A percentile compares a stretch with the other conserved stretches of the same genome.
Evolutionary conservation across 92 coral and sea anemone genomes (phyloP).

Genomic region (Scolanthus callimorphus): DNA sequence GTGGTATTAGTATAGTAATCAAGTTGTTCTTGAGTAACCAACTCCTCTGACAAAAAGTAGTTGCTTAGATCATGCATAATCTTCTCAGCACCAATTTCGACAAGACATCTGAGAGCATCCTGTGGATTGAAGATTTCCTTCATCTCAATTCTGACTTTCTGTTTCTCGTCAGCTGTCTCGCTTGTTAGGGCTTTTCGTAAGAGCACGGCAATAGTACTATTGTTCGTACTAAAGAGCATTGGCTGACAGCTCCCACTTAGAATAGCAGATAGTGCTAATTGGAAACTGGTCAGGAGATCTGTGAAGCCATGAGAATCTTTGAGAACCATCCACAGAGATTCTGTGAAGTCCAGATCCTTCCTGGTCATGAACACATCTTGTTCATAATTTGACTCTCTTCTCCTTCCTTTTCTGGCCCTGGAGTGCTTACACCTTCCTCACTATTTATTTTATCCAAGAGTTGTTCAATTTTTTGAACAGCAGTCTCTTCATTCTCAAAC

Average conservation of each 20-base stretch:
- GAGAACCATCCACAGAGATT: constrained; percentile 81
- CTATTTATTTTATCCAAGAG: constrained; percentile 66
- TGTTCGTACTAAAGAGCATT: constrained; percentile 73
- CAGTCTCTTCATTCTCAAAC: constrained; percentile 27
- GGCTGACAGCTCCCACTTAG: constrained; percentile 78
- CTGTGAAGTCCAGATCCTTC: constrained; percentile 92
- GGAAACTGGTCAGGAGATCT: constrained; percentile 60
- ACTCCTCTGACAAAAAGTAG: constrained; percentile 78
- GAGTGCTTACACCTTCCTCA: constrained; percentile 47
- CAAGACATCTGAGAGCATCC: constrained; percentile 53
- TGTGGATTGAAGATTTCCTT: constrained; percentile 34
- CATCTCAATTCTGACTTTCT: constrained; percentile 40
- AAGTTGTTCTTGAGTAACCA: constrained; percentile 82
- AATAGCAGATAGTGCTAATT: constrained; percentile 50
- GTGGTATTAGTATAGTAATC: constrained; percentile 46
- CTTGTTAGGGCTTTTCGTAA: constrained; percentile 67
- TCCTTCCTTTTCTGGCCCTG: constrained; percentile 29
- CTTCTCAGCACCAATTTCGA: constrained; percentile 85
- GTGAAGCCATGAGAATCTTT: constrained; percentile 68
- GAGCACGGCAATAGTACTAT: constrained; percentile 73
- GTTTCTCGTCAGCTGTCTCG: constrained; percentile 62
- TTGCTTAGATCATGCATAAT: constrained; percentile 78
- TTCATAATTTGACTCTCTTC: constrained; percentile 39
- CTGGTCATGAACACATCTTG: constrained; percentile 57
- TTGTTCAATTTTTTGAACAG: constrained; percentile 44